phyloP scores from a whole-genome alignment of 2,888 invertebrate species.

The Helobdella robusta region DNA sequence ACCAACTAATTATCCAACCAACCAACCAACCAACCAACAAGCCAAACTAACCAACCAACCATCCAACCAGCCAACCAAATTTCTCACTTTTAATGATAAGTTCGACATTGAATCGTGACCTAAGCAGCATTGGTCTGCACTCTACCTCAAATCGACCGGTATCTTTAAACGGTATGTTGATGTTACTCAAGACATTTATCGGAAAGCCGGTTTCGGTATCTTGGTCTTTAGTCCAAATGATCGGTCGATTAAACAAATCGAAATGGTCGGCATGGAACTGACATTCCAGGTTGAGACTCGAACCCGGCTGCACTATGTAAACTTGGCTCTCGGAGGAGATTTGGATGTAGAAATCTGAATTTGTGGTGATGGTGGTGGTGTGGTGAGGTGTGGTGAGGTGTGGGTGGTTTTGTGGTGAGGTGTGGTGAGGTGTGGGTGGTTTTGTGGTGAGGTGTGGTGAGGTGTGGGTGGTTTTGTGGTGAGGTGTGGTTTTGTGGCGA shows the following conservation, averaged over 20 bases:
- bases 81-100: slow-evolving; percentile 23
- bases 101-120: slow-evolving; percentile 30
- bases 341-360: slow-evolving; percentile 25
- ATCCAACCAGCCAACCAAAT: background rate
- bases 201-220: background rate
- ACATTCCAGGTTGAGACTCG: slow-evolving; percentile 27
- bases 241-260: slow-evolving; percentile 29
- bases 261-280: slow-evolving; percentile 31
- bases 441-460: no score
- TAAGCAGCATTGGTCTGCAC: no score
- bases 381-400: background rate
- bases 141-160: slow-evolving; percentile 32
- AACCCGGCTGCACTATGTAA: slow-evolving; percentile 27
- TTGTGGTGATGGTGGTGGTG: background rate
- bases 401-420: background rate
- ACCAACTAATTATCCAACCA: no score
- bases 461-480: no score
- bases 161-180: slow-evolving; percentile 32
- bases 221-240: slow-evolving; percentile 32
- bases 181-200: slow-evolving; percentile 34
- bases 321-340: slow-evolving; percentile 30
- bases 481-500: no score
- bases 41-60: no score
- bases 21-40: no score
- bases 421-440: no score